phyloP scores from a whole-genome alignment of 2,797 vertebrate species.

The Austrolebias charrua region DNA sequence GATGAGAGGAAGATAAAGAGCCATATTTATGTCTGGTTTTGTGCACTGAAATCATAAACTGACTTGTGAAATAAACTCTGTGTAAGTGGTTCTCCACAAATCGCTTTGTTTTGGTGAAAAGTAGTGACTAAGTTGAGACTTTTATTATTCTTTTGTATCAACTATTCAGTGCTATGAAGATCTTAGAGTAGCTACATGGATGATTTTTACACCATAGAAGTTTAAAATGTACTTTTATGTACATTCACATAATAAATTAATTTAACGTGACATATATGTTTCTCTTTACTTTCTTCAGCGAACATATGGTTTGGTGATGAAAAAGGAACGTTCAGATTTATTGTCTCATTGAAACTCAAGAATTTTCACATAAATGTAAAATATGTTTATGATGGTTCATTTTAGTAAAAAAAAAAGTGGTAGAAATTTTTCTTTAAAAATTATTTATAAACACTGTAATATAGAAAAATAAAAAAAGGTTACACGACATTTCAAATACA shows the following conservation, averaged over 20 bases:
- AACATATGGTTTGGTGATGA: too few species aligned
- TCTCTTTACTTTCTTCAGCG: not conserved
- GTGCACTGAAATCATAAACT: not conserved
- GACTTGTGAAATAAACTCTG: not conserved
- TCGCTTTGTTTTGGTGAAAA: conserved; percentile 8
- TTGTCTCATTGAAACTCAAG: too few species aligned
- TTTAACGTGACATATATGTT: not conserved
- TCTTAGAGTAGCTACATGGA: not conserved
- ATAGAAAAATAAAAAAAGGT: too few species aligned
- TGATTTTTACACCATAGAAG: not conserved
- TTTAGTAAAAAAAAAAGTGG: too few species aligned
- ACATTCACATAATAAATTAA: conserved; percentile 33
- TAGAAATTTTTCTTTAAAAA: too few species aligned
- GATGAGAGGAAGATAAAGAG: conserved; percentile 6
- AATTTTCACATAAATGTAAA: too few species aligned
- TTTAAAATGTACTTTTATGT: not conserved
- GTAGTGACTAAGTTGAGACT: not conserved
- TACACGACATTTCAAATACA: too few species aligned
- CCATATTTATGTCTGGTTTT: conserved; percentile 14
- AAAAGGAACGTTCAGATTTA: too few species aligned
- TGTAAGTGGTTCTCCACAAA: conserved; percentile 4
- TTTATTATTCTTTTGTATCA: not conserved
- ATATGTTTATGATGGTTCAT: too few species aligned
- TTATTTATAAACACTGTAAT: too few species aligned
- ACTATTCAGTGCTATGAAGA: conserved; percentile 1